Conservation (phyloP, 2,113 vertebrate genomes). For the Nettapus auritus region DNA sequence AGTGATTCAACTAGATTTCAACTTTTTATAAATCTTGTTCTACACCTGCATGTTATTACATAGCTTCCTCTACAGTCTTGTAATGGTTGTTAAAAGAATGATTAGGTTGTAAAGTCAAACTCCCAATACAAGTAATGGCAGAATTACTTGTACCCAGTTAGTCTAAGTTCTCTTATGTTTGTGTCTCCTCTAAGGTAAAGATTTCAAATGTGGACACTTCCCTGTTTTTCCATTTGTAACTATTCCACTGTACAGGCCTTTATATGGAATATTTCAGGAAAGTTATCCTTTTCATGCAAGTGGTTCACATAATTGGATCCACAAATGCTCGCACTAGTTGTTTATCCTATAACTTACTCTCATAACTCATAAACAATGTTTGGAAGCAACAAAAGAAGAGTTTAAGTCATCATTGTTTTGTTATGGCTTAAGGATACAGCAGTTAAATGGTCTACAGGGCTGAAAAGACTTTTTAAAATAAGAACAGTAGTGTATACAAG, state of each 20-base stretch:
- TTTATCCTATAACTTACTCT: neutral
- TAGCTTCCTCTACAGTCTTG: neutral
- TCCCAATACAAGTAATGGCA: neutral
- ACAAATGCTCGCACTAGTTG: neutral
- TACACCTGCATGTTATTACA: neutral
- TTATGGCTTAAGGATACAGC: neutral
- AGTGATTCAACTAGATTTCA: neutral
- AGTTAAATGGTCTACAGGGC: neutral
- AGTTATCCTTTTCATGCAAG: neutral
- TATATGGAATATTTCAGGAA: neutral
- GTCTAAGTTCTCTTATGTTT: neutral
- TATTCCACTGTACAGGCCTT: neutral
- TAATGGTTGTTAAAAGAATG: neutral
- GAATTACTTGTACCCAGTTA: neutral
- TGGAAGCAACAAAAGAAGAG: neutral
- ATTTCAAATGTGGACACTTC: neutral
- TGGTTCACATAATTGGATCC: neutral
- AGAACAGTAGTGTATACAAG: neutral
- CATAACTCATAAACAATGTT: neutral
- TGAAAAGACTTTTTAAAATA: neutral
- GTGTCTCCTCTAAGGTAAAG: neutral
- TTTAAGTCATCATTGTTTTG: neutral
- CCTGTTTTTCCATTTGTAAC: neutral
- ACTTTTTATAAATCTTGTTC: neutral
- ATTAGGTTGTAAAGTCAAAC: neutral